Evolutionary conservation across 2,113 vertebrate genomes (phyloP).

Genomic region (Gallinago media): DNA sequence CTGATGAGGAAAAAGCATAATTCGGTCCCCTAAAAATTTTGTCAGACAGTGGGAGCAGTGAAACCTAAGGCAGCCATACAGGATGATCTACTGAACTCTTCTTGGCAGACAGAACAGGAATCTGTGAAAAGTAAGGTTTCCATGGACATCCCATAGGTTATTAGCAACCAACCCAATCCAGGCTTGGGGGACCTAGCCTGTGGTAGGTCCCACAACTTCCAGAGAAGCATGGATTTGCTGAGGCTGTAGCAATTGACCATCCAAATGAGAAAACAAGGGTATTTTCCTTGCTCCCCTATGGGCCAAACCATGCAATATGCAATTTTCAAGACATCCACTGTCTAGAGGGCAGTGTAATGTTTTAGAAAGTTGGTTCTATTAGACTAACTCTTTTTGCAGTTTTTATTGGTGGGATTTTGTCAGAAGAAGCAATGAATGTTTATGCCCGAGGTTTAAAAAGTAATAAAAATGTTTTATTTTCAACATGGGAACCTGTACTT

Average conservation of each 20-base stretch:
- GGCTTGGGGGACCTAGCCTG: accelerated
- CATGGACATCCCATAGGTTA: not conserved
- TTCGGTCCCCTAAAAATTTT: not conserved
- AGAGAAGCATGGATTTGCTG: not conserved
- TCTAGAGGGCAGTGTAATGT: not conserved
- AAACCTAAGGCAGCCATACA: not conserved
- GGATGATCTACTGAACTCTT: not conserved
- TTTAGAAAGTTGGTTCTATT: slow-evolving; percentile 27
- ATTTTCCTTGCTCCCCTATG: not conserved
- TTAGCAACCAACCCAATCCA: not conserved
- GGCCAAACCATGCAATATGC: not conserved
- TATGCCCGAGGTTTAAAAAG: slow-evolving; percentile 53
- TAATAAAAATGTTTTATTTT: slow-evolving; percentile 63
- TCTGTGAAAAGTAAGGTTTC: not conserved
- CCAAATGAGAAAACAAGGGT: not conserved
- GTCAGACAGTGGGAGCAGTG: not conserved
- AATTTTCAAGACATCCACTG: not conserved
- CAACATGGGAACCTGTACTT: slow-evolving; percentile 18
- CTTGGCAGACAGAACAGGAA: not conserved
- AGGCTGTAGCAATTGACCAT: not conserved
- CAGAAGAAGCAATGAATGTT: slow-evolving; percentile 46
- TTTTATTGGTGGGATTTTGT: slow-evolving; percentile 30
- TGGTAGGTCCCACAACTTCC: not conserved
- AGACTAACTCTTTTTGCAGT: slow-evolving; percentile 27
- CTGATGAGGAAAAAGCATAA: not conserved